Conservation (phyloP, 2,888 invertebrate genomes). For the Lutraria lutraria region DNA sequence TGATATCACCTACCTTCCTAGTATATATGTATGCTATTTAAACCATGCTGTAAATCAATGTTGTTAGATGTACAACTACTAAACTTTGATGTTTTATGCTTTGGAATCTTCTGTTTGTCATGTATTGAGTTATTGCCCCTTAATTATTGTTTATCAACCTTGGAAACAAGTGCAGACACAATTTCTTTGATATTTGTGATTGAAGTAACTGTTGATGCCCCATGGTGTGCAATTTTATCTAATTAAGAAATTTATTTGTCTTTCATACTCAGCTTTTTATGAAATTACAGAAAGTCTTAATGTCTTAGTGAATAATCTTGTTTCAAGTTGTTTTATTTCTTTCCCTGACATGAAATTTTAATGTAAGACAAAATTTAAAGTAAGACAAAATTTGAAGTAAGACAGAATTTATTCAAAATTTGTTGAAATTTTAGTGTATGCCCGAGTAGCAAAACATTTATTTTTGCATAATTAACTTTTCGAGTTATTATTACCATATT, state of each 20-base stretch:
- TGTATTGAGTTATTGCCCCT: constrained; percentile 11
- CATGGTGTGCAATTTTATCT: neutral
- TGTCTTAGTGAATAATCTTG: neutral
- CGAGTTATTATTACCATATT: too few relatives aligned
- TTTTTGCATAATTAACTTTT: too few relatives aligned
- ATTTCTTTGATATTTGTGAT: neutral
- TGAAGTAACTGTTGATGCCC: neutral
- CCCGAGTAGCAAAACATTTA: too few relatives aligned
- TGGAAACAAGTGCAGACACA: neutral
- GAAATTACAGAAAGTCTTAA: neutral
- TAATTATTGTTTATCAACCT: constrained; percentile 7
- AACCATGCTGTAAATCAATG: neutral
- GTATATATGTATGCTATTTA: neutral
- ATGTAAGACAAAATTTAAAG: neutral
- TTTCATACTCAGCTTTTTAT: neutral
- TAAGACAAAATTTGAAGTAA: too few relatives aligned
- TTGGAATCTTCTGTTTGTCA: neutral
- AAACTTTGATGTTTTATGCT: constrained; percentile 2
- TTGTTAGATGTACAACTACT: neutral
- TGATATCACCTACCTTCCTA: neutral
- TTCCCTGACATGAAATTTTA: neutral
- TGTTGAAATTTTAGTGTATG: neutral
- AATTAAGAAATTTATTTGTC: neutral
- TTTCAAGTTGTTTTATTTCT: neutral
- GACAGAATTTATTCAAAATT: too few relatives aligned